Base-by-base conservation (phyloP, 1,140 invertebrate genomes). In the Drosophila virilis region DNA sequence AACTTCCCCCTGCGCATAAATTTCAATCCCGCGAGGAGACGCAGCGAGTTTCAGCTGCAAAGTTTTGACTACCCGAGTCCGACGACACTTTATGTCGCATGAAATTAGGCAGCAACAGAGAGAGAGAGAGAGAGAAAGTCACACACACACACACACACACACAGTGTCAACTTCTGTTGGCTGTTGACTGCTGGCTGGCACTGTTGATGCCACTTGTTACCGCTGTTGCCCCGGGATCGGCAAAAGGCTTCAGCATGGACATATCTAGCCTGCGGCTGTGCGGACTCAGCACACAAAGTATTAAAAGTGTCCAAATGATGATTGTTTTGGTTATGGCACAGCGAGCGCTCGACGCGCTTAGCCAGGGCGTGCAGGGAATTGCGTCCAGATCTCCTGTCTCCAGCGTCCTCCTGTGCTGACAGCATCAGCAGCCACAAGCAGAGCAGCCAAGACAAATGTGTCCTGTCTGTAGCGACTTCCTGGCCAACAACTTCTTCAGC, bases 251-350 rank as follows among this genome's bases (percentile, higher is more conserved):
- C 58, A 33, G 60, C 64, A 51, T 58, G 35, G 37, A 45, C 55
- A 51, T 48, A 40, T 35, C 33, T 40, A 69, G 67, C 48, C 38
- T 43, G 38, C 46, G 62, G 48, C 33, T 32, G 15, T 51, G 66
- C 75, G 52, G 54, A 73, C 60, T 50, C 71, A 52, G 61, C 59
- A 76, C 58, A 76, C 59, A 89, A 88, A 88, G 83, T 88, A 88
- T 88, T 88, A 88, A 89, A 89, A 88, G 83, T 88, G 83, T 88
- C 83, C 83, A 83, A 89, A 88, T 89, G 84, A 88, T 88, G 83
- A 88, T 88, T 88, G 83, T 88, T 88, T 88, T 62, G 77, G 81
- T 80, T 85, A 78, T 89, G 80, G 80, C 74, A 72, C 66, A 71
- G 58, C 62, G 46, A 48, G 37, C 42, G 52, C 64, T 43, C 46